phyloP scores from a whole-genome alignment of 1,140 invertebrate genomes.

The Megalopta genalis region DNA sequence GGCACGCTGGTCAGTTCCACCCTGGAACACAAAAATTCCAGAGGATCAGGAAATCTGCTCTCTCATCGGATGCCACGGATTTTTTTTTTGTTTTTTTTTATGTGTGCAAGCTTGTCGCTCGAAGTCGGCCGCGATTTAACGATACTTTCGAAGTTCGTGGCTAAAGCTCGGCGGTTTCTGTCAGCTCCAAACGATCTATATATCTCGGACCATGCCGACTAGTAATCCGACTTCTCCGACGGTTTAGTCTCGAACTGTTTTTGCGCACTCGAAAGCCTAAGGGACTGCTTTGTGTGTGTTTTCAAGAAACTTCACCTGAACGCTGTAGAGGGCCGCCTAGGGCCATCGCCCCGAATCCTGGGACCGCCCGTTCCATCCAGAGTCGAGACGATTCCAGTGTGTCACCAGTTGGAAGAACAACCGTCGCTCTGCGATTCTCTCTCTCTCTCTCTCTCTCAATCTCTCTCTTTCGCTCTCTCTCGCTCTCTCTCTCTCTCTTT shows the following conservation, averaged over 20 bases:
- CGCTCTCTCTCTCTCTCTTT: no score
- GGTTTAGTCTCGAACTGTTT: neutral
- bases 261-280: conserved; percentile 45
- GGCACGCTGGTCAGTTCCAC: conserved; percentile 80
- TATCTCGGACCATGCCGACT: conserved; percentile 15
- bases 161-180: conserved; percentile 42
- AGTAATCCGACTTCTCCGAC: conserved; percentile 11
- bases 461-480: no score
- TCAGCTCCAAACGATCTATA: conserved; percentile 24
- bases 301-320: conserved; percentile 59
- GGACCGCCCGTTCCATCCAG: conserved; percentile 42
- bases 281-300: conserved; percentile 3
- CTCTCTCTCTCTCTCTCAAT: neutral
- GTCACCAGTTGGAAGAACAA: conserved; percentile 21
- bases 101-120: conserved; percentile 50
- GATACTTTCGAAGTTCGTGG: conserved; percentile 24
- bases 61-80: conserved; percentile 41
- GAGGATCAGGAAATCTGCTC: conserved; percentile 72
- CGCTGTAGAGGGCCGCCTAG: conserved; percentile 33
- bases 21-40: conserved; percentile 81
- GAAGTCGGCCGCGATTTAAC: conserved; percentile 46
- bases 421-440: neutral
- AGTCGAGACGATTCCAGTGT: conserved; percentile 35
- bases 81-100: conserved; percentile 19
- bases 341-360: conserved; percentile 42